Evolutionary conservation across 2,888 invertebrate genomes (phyloP), one percentile per base, ranked within the genome.

Genomic region (Euphydryas editha): DNA sequence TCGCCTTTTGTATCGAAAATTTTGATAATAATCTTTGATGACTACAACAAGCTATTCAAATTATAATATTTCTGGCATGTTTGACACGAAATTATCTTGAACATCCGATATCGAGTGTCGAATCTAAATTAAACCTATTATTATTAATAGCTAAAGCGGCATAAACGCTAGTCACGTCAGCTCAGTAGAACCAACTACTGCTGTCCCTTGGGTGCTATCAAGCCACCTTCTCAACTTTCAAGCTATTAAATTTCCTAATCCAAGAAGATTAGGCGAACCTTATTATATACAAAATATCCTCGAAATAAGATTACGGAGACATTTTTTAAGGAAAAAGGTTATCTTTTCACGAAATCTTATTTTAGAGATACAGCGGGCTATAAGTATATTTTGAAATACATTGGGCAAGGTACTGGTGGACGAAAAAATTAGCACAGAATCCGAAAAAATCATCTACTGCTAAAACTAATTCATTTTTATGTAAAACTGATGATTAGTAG

Each of bases 41-140:
- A 24, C 21, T 15, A 2, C 49, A 51, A 24, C 24, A 24, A 20
- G 18, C 46, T 51, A 13, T 51, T 24, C n/a, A 51, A 51, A 51
- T 51, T 51, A 24, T 15, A 24, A 24, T 51, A 51, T 51, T 51
- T 24, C 21, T 51, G 49, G 49, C 49, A 15, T 51, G 49, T 51
- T 51, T 24, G 49, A 24, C 49, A 51, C 49, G 49, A 51, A 51
- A 51, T 51, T 51, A 51, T 51, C 24, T 21, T 24, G 49, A 51
- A 51, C n/a, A 24, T 7, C 21, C 49, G 24, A 51, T 51, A 51
- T 51, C 49, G 49, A 24, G 49, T n/a, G n/a, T 51, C 24, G 49
- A 51, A 51, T 51, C 49, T 51, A 51, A 51, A 51, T 51, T 24
- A 21, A 24, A 51, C 21, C 49, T 21, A 51, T 51, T 51, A 51